Percentiles rank a stretch among this genome's conserved stretches.
Evolutionary conservation across 2,113 vertebrate species (phyloP).

Genomic region (Solenodon paradoxus): DNA sequence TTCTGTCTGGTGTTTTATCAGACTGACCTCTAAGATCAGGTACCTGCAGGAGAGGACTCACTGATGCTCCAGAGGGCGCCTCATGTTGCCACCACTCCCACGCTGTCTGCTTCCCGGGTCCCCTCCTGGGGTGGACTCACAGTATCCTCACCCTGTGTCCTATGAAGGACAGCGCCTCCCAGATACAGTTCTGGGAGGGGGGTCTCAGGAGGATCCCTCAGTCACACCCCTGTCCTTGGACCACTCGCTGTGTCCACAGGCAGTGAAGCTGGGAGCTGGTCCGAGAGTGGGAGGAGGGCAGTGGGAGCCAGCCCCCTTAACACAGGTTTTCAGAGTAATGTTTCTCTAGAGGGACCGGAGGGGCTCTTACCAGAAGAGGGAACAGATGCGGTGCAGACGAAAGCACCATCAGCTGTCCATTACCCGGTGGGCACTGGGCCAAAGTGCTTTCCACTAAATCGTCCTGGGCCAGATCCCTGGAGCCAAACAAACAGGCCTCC

Average conservation of each 20-base stretch:
- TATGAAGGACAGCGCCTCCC: background rate
- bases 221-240: background rate
- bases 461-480: conserved; percentile 44
- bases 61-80: background rate
- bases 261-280: background rate
- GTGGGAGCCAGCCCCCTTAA: background rate
- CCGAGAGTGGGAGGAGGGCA: background rate
- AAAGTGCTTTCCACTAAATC: conserved; percentile 56
- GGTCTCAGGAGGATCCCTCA: background rate
- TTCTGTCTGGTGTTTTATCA: background rate
- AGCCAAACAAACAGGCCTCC: conserved; percentile 47
- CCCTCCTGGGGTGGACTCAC: no score
- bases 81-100: no score
- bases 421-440: background rate
- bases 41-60: fast-evolving
- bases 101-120: background rate
- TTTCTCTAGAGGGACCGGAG: background rate
- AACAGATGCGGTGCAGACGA: background rate
- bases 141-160: background rate
- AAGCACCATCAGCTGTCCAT: background rate
- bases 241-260: background rate
- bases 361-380: conserved; percentile 3
- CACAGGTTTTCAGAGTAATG: background rate
- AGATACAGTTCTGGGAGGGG: background rate
- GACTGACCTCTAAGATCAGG: background rate